A percentile compares a stretch with the other conserved stretches of the same genome.
Evolutionary conservation across 2,797 vertebrate genomes (phyloP).

Genomic region (Dermochelys coriacea): DNA sequence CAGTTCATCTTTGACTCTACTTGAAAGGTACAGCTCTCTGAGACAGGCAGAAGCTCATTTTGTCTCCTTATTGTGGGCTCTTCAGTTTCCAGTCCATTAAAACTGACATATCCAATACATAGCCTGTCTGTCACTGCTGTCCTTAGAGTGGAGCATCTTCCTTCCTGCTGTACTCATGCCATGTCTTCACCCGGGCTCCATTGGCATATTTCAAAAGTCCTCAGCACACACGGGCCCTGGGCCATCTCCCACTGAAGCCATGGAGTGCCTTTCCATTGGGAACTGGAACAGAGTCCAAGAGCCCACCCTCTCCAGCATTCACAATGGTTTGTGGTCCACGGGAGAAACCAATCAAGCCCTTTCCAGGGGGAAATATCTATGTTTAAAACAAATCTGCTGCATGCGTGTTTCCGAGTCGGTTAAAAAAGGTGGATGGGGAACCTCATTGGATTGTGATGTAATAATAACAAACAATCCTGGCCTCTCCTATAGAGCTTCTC

Average conservation of each 20-base stretch:
- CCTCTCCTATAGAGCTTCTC: neutral
- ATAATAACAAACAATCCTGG: neutral
- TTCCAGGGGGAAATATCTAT: fast-evolving
- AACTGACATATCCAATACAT: constrained; percentile 82
- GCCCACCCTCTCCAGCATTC: neutral
- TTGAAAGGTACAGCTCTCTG: constrained; percentile 45
- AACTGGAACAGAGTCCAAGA: neutral
- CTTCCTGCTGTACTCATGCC: neutral
- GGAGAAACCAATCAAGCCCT: neutral
- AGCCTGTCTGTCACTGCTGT: constrained; percentile 76
- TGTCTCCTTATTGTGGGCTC: constrained; percentile 79
- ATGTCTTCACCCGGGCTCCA: neutral
- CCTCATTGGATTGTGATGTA: neutral
- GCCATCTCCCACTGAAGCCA: neutral
- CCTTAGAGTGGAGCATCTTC: constrained; percentile 15
- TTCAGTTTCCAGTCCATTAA: constrained; percentile 91
- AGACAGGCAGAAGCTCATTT: constrained; percentile 76
- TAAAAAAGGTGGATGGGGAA: neutral
- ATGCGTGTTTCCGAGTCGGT: fast-evolving
- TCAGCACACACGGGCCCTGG: neutral
- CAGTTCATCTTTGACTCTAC: constrained; percentile 37
- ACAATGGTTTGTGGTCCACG: neutral
- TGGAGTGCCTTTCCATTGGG: neutral
- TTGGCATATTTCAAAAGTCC: neutral
- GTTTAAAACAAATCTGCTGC: neutral